Base-by-base conservation (phyloP, 2,797 vertebrate species). In the Pseudochromis fuscus region DNA sequence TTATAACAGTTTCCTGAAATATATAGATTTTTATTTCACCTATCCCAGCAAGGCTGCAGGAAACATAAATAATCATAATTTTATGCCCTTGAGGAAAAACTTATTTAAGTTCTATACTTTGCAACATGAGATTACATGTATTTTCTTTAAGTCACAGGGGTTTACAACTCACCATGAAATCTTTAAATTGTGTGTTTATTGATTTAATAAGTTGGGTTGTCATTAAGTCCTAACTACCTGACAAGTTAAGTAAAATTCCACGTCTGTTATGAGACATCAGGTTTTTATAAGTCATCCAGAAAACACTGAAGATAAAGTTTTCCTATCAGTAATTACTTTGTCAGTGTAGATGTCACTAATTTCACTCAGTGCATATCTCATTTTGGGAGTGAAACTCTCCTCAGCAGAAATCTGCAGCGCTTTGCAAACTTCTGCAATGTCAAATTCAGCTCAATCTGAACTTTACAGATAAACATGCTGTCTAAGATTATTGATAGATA, bases 401-500 rank as follows among this genome's bases (percentile, higher is more conserved):
- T 76, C 45, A 48, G 69, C 75, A 56, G 49, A 81, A 68, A 78
- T 70, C 40, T 35, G 27, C 57, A 49, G 68, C 42, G 52, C 53
- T 71, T 74, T 61, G 62, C 45, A 88, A 82, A 87, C 72, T 85
- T 72, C 61, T 45, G 63, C 81, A 82, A 83, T 59, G 69, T 88
- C 86, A 85, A 68, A 82, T 80, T 80, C 82, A 83, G 70, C 67
- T 77, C 73, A 68, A 77, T 82, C 42, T 72, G 42, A 88, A 86
- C 61, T 80, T 40, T 71, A 57, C 75, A 77, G 81, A 89, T 81
- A 61, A 66, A 83, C 79, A 89, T 79, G 70, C 69, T 8, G 30
- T 75, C 66, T 25, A 42, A 85, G 91, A 90, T 89, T 77, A 76
- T 86, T 87, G 88, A 89, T 83, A 77, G 86, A 87, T 61, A 86